Conservation (phyloP, 2,113 vertebrate genomes). For the Archilochus colubris region DNA sequence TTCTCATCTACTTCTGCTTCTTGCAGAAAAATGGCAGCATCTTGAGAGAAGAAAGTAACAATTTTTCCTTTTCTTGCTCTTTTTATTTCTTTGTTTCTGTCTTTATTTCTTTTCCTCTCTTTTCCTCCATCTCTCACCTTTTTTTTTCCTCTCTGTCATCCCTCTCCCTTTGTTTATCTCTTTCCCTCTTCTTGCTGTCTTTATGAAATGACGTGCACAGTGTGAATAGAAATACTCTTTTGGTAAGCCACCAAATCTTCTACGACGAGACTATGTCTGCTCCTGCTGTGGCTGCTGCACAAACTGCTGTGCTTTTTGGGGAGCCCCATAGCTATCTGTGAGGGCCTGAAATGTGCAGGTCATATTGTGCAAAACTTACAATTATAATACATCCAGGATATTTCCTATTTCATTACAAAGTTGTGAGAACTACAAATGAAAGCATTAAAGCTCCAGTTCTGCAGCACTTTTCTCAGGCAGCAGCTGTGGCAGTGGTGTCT, state of each 20-base stretch:
- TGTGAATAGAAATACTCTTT: not conserved
- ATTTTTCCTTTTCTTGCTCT: too few species aligned
- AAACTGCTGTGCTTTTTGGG: not conserved
- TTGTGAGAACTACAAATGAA: not conserved
- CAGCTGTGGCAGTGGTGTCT: not conserved
- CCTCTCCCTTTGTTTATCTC: not conserved
- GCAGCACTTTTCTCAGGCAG: not conserved
- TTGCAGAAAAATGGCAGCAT: not conserved
- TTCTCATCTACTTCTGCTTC: not conserved
- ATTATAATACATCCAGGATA: not conserved
- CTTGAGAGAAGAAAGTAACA: not conserved
- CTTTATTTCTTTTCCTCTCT: not conserved
- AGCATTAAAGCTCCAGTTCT: not conserved
- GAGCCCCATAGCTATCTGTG: not conserved
- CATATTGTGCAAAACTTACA: not conserved
- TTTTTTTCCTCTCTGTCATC: too few species aligned
- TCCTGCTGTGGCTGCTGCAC: not conserved
- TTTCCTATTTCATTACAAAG: not conserved
- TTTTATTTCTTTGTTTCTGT: fast-evolving
- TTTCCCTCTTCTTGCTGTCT: not conserved
- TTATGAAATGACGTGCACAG: not conserved
- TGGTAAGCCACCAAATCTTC: not conserved
- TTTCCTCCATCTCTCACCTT: too few species aligned
- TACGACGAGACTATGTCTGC: not conserved
- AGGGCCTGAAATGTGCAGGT: not conserved